Percentiles rank a stretch among this genome's conserved stretches.
phyloP scores from a whole-genome alignment of 2,113 vertebrate genomes.

The Aegithalos caudatus region DNA sequence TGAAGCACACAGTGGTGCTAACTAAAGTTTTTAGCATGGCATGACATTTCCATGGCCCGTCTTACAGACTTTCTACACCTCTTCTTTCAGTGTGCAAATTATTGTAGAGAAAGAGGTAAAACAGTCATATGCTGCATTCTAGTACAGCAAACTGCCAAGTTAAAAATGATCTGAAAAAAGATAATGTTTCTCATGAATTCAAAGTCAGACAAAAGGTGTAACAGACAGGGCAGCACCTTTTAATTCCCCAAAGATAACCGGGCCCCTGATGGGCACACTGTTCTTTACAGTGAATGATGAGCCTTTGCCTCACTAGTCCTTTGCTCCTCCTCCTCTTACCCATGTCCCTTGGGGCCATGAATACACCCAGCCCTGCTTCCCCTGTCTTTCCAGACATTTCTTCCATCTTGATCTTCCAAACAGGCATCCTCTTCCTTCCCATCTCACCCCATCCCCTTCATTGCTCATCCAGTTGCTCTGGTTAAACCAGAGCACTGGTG shows the following conservation, averaged over 20 bases:
- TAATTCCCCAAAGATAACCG: neutral
- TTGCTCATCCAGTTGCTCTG: neutral
- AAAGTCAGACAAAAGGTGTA: neutral
- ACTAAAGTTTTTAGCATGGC: conserved; percentile 30
- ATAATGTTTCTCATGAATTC: neutral
- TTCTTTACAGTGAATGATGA: neutral
- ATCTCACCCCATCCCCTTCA: neutral
- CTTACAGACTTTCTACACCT: neutral
- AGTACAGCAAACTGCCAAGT: neutral
- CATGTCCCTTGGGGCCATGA: neutral
- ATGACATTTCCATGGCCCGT: conserved; percentile 20
- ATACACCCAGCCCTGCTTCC: neutral
- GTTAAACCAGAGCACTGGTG: conserved; percentile 36
- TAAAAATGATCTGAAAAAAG: neutral
- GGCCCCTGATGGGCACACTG: neutral
- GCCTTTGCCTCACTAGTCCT: neutral
- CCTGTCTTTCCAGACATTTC: neutral
- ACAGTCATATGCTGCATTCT: neutral
- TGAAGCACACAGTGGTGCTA: neutral
- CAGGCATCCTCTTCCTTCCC: neutral
- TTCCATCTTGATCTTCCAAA: neutral
- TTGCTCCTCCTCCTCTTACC: neutral
- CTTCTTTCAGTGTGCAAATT: neutral
- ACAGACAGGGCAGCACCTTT: neutral
- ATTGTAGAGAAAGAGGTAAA: neutral